These are phyloP conservation scores for Ifrita kowaldi DNA, from an alignment of 2,113 vertebrate genomes.

Conservation along the genomic window DNA sequence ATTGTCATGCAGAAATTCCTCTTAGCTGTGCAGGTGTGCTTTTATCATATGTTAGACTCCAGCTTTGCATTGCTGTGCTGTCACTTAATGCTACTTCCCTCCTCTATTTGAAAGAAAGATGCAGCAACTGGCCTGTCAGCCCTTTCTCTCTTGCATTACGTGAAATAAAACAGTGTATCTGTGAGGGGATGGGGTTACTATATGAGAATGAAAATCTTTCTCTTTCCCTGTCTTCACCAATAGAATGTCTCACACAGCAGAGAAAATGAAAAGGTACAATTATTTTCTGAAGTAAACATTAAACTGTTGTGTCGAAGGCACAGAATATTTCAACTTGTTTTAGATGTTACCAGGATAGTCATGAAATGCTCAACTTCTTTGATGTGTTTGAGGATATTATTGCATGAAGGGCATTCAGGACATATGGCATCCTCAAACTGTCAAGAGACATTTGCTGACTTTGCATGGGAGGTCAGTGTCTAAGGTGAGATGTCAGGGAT, in stretches of 20 bases:
- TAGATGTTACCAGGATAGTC: neutral
- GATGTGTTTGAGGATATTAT: neutral
- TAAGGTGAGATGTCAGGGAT: conserved; percentile 46
- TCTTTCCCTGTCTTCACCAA: neutral
- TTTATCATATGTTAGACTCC: neutral
- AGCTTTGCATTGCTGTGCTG: neutral
- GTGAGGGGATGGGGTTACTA: neutral
- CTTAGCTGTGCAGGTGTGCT: neutral
- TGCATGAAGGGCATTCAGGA: conserved; percentile 9
- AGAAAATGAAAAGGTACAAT: neutral
- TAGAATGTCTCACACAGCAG: neutral
- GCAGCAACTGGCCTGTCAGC: neutral
- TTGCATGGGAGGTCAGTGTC: conserved; percentile 7
- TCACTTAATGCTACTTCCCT: neutral
- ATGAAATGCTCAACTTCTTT: neutral
- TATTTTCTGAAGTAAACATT: neutral
- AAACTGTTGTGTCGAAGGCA: neutral
- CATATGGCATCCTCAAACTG: conserved; percentile 5
- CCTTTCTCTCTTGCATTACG: neutral
- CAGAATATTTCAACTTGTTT: neutral
- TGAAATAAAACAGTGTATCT: neutral
- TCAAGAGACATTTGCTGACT: conserved; percentile 40
- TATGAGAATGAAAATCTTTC: neutral
- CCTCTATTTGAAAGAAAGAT: neutral
- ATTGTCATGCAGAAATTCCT: neutral